These are phyloP conservation scores for Brenthis daphne DNA, from an alignment of 2,888 invertebrate genomes.

Conservation along the genomic window DNA sequence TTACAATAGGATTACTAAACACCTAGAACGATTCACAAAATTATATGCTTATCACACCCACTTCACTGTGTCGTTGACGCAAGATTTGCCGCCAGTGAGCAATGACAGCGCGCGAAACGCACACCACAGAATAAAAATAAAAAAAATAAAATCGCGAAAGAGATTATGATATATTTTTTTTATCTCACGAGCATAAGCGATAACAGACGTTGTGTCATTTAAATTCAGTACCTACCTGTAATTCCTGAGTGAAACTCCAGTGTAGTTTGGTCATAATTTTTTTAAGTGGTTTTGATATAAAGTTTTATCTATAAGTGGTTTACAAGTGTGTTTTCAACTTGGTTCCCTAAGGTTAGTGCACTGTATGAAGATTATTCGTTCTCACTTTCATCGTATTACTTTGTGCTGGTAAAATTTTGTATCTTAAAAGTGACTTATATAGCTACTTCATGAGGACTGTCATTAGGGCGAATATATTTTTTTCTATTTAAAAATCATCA, in stretches of 20 bases:
- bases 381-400: too few relatives aligned
- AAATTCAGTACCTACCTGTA: constrained; percentile 29
- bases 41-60: constrained; percentile 44
- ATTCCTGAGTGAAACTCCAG: constrained; percentile 5
- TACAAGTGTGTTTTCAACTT: constrained; percentile 13
- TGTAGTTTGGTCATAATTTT: constrained; percentile 1
- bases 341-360: constrained; percentile 21
- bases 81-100: constrained; percentile 43
- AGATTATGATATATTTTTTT: constrained; percentile 28
- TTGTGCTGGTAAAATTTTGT: too few relatives aligned
- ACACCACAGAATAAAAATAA: constrained; percentile 39
- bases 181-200: constrained; percentile 28
- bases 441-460: too few relatives aligned
- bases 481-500: too few relatives aligned
- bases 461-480: too few relatives aligned
- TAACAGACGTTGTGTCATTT: constrained; percentile 26
- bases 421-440: too few relatives aligned
- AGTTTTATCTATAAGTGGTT: constrained; percentile 14
- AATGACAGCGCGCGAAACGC: constrained; percentile 45
- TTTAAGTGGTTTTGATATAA: constrained; percentile 9
- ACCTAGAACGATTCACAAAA: constrained; percentile 34
- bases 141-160: constrained; percentile 27
- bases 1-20: constrained; percentile 28
- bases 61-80: constrained; percentile 40
- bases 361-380: background rate